Evolutionary conservation across 2,113 vertebrate species (phyloP).

Genomic region (Antechinus flavipes): DNA sequence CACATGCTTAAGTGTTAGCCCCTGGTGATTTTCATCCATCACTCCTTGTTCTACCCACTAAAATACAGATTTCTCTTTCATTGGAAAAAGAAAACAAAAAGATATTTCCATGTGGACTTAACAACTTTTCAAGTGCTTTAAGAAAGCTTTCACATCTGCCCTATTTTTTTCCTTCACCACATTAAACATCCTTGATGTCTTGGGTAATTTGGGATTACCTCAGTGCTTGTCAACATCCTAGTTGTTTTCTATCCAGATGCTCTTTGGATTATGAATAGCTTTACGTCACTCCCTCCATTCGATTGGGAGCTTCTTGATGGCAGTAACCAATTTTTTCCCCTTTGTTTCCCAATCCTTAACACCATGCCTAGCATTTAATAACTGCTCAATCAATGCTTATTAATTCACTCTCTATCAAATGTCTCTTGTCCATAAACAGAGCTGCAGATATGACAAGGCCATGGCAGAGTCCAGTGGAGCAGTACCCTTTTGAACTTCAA

Average conservation of each 20-base stretch:
- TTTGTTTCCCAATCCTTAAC: not conserved
- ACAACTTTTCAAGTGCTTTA: not conserved
- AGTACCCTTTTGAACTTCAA: not conserved
- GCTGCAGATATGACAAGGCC: not conserved
- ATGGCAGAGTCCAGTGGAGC: not conserved
- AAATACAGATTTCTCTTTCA: not conserved
- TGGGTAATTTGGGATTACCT: not conserved
- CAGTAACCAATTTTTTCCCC: not conserved
- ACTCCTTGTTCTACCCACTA: not conserved
- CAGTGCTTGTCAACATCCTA: not conserved
- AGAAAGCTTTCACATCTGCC: not conserved
- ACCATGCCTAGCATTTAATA: not conserved
- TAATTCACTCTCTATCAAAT: not conserved
- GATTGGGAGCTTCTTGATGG: not conserved
- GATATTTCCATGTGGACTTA: not conserved
- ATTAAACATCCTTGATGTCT: not conserved
- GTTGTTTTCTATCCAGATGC: not conserved
- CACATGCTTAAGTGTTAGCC: not conserved
- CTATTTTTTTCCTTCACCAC: not conserved
- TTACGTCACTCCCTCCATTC: not conserved
- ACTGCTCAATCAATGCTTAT: not conserved
- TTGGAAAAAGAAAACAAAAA: not conserved
- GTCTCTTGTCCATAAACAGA: not conserved
- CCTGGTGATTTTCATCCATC: not conserved
- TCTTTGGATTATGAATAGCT: not conserved